These are phyloP conservation scores for Eulemur rufifrons DNA, from an alignment of 2,113 vertebrate species.

Conservation along the genomic window DNA sequence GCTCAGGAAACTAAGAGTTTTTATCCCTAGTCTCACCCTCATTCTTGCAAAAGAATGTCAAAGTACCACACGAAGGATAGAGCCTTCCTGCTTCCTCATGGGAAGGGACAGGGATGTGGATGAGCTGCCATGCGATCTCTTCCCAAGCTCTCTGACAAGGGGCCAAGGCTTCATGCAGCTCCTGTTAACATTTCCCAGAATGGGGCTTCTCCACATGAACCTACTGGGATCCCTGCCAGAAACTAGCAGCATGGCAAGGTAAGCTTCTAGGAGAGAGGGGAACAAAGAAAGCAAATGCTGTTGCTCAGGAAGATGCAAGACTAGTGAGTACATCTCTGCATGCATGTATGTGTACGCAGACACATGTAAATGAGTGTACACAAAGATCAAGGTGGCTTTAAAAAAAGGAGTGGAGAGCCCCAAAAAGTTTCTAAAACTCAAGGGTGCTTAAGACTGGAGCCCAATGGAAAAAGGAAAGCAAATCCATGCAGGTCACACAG, in stretches of 20 bases:
- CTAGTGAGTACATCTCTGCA: background rate
- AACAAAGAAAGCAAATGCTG: background rate
- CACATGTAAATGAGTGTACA: background rate
- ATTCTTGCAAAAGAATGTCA: background rate
- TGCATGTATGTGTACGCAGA: background rate
- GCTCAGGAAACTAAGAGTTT: background rate
- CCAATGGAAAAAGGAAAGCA: background rate
- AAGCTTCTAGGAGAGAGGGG: background rate
- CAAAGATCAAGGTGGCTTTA: background rate
- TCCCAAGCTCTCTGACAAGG: background rate
- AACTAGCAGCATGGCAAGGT: background rate
- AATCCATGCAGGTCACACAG: background rate
- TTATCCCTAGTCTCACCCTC: background rate
- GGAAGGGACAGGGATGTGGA: background rate
- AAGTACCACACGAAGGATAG: background rate
- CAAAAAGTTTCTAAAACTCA: background rate
- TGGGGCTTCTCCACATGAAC: background rate
- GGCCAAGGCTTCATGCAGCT: background rate
- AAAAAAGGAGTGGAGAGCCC: background rate
- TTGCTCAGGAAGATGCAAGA: background rate
- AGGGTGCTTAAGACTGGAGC: background rate
- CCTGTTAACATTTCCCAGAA: background rate
- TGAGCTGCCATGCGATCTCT: background rate
- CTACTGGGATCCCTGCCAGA: slow-evolving; percentile 51
- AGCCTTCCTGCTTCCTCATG: background rate